Evolutionary conservation across 2,888 invertebrate genomes (phyloP), one percentile per base, ranked within the genome.

Genomic region (Capitulum mitella): DNA sequence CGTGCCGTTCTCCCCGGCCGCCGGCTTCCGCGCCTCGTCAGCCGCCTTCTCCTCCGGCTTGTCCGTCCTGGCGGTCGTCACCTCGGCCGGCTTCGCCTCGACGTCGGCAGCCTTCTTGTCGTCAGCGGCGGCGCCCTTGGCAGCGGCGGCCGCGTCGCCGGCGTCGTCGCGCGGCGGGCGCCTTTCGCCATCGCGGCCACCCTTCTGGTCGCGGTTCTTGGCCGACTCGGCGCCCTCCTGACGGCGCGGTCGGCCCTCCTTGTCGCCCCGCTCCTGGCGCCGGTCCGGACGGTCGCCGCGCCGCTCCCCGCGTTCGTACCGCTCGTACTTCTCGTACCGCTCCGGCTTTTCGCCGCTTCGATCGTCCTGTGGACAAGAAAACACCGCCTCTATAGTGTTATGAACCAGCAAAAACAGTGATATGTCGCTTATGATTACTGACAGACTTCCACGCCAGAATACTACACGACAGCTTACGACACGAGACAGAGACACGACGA

Each of bases 261-360:
- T 64, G 34, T 64, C 64, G 64, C 19, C 64, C 5, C 64, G 32
- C 64, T 64, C 32, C 40, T 70, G 37, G 12, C 70, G 37, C 3
- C 70, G 70, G 6, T 70, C 70, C 0, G 37, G 37, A 3, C 70
- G 70, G 8, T 70, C 70, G 8, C 29, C 19, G 19, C 70, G 70
- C 16, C 64, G 64, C 16, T 64, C 64, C 16, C 64, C 64, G 34
- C 64, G 64, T 26, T 70, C 70, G 70, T 70, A 70, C 26, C 70
- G 70, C 26, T 70, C 70, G 40, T 70, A 40, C 40, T 70, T 70
- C 5, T 70, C 70, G 70, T 70, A 70, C 12, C 34, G 32, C 64
- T 64, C 64, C 34, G n/a, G 3, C 64, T 64, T 34, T 2, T 64
- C 32, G 64, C 34, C 34, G 70, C 40, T 34, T 1, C 70, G 70